These are phyloP conservation scores for Ferdinandea cuprea DNA, from an alignment of 2,888 invertebrate species.

Conservation along the genomic window DNA sequence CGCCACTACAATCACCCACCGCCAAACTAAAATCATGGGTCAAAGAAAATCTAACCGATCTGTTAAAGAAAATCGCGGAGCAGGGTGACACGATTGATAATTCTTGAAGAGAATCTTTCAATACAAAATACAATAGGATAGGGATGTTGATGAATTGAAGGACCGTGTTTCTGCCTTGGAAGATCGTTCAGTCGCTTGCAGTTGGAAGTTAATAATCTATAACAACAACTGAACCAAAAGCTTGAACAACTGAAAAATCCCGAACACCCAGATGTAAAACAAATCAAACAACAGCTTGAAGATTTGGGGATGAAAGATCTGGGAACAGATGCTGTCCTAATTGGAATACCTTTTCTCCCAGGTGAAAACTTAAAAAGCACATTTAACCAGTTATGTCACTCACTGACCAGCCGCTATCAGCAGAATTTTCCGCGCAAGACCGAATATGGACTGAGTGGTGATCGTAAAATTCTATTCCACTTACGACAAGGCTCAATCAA, in stretches of 20 bases:
- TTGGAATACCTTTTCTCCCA: not conserved
- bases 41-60: no score
- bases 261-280: no score
- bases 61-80: no score
- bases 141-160: not conserved
- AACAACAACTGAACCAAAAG: not conserved
- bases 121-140: no score
- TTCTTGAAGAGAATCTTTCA: no score
- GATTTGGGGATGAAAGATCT: not conserved
- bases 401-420: not conserved
- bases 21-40: no score
- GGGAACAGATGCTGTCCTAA: not conserved
- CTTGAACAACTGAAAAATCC: no score
- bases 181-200: not conserved
- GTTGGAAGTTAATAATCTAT: not conserved
- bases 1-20: no score
- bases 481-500: no score
- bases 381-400: not conserved
- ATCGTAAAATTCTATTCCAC: no score
- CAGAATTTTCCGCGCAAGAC: not conserved
- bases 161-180: not conserved
- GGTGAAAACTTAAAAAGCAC: not conserved
- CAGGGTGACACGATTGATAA: no score
- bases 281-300: no score
- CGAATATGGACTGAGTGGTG: not conserved